A percentile compares a stretch with the other conserved stretches of the same genome.
These are phyloP conservation scores for Octonoba sinensis DNA, from an alignment of 2,888 invertebrate genomes.

Conservation along the genomic window DNA sequence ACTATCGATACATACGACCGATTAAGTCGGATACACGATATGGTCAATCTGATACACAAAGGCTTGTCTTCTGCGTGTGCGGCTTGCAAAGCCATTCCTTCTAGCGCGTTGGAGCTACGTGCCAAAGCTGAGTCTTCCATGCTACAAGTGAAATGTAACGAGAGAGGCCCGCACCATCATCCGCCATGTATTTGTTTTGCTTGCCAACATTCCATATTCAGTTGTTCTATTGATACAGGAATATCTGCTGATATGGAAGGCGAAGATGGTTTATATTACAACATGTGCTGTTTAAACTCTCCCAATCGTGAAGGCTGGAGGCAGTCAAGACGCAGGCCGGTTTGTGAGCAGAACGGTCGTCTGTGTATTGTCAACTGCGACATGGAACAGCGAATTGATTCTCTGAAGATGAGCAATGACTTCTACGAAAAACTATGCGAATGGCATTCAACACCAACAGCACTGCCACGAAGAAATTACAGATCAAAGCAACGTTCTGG, in stretches of 20 bases:
- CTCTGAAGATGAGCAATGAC: neutral
- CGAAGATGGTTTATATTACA: conserved; percentile 30
- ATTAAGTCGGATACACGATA: conserved; percentile 42
- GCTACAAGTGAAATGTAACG: conserved; percentile 37
- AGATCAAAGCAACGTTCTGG: conserved; percentile 20
- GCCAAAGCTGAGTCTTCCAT: conserved; percentile 13
- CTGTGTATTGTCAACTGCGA: conserved; percentile 57
- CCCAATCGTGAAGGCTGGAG: conserved; percentile 49
- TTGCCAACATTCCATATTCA: conserved; percentile 50
- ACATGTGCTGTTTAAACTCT: conserved; percentile 34
- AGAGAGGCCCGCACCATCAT: conserved; percentile 41
- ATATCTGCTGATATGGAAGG: neutral
- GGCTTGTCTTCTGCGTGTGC: conserved; percentile 43
- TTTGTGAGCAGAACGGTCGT: conserved; percentile 47
- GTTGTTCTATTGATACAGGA: conserved; percentile 5
- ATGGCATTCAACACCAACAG: conserved; percentile 16
- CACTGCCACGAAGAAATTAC: neutral
- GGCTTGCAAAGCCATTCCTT: conserved; percentile 51
- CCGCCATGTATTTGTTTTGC: conserved; percentile 56
- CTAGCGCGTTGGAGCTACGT: conserved; percentile 11
- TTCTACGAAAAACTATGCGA: conserved; percentile 24
- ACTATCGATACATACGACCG: conserved; percentile 45
- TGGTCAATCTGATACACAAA: conserved; percentile 37
- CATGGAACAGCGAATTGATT: conserved; percentile 32
- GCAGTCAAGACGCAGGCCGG: conserved; percentile 38